phyloP scores from a whole-genome alignment of 2,113 vertebrate genomes.

The Siniperca chuatsi region DNA sequence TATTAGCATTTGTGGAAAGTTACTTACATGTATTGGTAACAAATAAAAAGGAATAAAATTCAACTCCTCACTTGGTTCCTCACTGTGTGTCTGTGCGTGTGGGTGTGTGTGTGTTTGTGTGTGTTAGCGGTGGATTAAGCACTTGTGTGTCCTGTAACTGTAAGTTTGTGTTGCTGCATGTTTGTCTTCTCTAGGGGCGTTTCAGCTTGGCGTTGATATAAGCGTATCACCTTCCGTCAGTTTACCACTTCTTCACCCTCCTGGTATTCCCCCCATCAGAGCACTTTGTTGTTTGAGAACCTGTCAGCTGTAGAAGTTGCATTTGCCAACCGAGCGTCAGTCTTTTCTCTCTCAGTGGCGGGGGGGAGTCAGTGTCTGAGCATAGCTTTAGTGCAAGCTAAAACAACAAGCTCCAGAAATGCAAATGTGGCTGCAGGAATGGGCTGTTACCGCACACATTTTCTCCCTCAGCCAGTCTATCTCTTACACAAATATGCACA shows the following conservation, averaged over 20 bases:
- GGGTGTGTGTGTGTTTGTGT: background rate
- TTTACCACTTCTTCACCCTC: constrained; percentile 36
- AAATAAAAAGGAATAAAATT: constrained; percentile 40
- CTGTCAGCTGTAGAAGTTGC: constrained; percentile 64
- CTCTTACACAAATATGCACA: constrained; percentile 63
- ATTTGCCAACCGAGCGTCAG: constrained; percentile 61
- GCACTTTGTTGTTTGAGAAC: constrained; percentile 60
- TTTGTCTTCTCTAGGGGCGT: constrained; percentile 28
- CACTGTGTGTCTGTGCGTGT: constrained; percentile 16
- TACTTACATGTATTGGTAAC: constrained; percentile 15
- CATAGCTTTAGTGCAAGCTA: constrained; percentile 69
- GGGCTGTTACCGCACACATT: constrained; percentile 48
- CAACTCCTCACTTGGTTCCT: constrained; percentile 23
- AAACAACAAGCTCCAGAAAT: constrained; percentile 81
- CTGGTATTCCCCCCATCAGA: constrained; percentile 14
- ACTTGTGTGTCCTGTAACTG: constrained; percentile 9
- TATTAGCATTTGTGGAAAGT: background rate
- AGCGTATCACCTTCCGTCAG: constrained; percentile 39
- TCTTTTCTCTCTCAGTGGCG: constrained; percentile 25
- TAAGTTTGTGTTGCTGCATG: constrained; percentile 27
- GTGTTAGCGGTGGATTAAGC: background rate
- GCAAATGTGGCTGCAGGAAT: constrained; percentile 68
- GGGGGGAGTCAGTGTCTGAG: constrained; percentile 27
- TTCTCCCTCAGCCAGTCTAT: constrained; percentile 38
- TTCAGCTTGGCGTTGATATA: constrained; percentile 31